Evolutionary conservation across 2,888 invertebrate genomes (phyloP), one percentile per base, ranked within the genome.

Genomic region (Pegoplata infirma): DNA sequence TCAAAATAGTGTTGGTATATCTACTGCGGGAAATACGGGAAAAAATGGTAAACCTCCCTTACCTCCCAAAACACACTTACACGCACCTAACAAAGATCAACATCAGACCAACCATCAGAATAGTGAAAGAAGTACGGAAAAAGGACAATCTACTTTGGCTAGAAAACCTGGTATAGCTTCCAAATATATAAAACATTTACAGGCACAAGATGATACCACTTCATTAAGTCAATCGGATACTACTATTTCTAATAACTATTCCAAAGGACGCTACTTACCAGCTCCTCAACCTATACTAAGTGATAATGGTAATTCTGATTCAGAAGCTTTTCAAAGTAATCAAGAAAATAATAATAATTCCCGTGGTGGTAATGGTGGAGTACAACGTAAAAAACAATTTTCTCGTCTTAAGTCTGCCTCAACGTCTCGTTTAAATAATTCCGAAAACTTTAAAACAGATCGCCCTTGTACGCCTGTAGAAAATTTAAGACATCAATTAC

Each of bases 381-480:
- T 86, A 61, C 92, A 92, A 25, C 90, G 93, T 12, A 92, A 93
- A 76, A 92, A 94, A 77, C 90, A 93, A 80, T 94, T 94, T 84
- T 93, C 94, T 0, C 91, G 94, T 83, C 91, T 93, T 88, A 94
- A 94, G 88, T 93, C 93, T 0, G 93, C 93, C 0, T 93, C 94
- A 0, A 93, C 94, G 0, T 93, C 93, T 0, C 91, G 93, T n/a
- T 90, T 93, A 5, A 93, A 93, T 82, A 92, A 92, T 40, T 88
- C 88, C 8, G 86, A 87, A 40, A 80, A 80, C 44, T 81, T 82
- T 23, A 83, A 83, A 12, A 79, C 78, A 36, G 86, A 88, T 68
- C 91, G 94, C 5, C 92, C 94, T 82, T 93, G 93, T 79, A 94
- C 94, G 64, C 95, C 95, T 0, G 91, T 96, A 10, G 96, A 96